Conservation (phyloP, 2,888 invertebrate species). For the Mesorhabditis spiculigera region DNA sequence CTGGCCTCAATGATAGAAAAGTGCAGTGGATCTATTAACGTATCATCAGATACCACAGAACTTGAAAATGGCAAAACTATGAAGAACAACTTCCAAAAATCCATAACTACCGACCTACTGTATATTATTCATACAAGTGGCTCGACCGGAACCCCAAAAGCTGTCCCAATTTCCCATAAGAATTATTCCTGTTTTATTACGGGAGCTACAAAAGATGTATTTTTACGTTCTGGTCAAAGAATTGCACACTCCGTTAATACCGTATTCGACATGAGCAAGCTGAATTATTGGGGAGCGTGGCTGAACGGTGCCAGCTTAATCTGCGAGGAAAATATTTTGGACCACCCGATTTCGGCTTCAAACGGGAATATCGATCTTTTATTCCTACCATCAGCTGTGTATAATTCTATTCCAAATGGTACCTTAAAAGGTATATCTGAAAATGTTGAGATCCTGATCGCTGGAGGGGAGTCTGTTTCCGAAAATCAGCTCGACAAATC, state of each 20-base stretch:
- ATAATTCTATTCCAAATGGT: constrained; percentile 32
- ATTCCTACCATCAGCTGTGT: constrained; percentile 47
- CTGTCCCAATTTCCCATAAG: constrained; percentile 36
- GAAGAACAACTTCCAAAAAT: neutral
- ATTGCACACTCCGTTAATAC: constrained; percentile 45
- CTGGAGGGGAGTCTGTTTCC: constrained; percentile 49
- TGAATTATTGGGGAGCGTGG: constrained; percentile 46
- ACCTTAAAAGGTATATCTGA: constrained; percentile 22
- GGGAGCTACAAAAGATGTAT: constrained; percentile 30
- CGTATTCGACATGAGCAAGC: constrained; percentile 47
- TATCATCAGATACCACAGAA: neutral
- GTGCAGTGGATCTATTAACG: neutral
- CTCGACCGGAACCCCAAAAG: constrained; percentile 52
- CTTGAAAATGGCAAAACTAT: neutral
- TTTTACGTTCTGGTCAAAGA: constrained; percentile 20
- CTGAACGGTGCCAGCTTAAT: constrained; percentile 30
- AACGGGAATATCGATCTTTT: constrained; percentile 21
- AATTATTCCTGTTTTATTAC: constrained; percentile 37
- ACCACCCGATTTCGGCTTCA: neutral
- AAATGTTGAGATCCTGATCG: constrained; percentile 29
- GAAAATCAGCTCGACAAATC: constrained; percentile 18
- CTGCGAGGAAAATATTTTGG: constrained; percentile 10
- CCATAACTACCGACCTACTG: constrained; percentile 16
- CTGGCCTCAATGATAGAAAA: constrained; percentile 6
- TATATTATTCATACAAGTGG: constrained; percentile 54